Percentiles rank a stretch among this genome's conserved stretches.
phyloP scores from a whole-genome alignment of 1,140 invertebrate species.

The Paralvinella palmiformis region DNA sequence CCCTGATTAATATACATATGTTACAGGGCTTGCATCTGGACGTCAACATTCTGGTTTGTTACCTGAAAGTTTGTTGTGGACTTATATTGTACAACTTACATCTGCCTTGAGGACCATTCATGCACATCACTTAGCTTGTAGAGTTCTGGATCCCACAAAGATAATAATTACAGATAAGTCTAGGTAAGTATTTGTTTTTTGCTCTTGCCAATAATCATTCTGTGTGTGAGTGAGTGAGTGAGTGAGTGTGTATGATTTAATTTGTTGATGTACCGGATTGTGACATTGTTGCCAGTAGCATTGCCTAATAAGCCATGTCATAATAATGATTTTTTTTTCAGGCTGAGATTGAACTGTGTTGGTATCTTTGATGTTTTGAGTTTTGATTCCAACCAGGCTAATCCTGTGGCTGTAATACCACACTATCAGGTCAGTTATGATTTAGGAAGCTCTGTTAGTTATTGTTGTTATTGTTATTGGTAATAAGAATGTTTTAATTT shows the following conservation, averaged over 20 bases:
- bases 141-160: conserved; percentile 84
- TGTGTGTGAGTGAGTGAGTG: too few relatives aligned
- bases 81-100: conserved; percentile 89
- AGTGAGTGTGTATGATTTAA: too few relatives aligned
- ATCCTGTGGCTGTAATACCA: conserved; percentile 63
- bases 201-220: conserved; percentile 8
- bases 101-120: conserved; percentile 90
- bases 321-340: conserved; percentile 35
- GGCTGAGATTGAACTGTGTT: conserved; percentile 72
- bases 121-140: conserved; percentile 63
- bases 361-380: conserved; percentile 78
- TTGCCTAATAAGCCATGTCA: neutral
- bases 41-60: conserved; percentile 60
- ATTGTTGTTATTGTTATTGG: too few relatives aligned
- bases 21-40: too few relatives aligned
- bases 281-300: neutral
- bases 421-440: conserved; percentile 73
- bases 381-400: conserved; percentile 64
- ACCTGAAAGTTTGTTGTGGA: conserved; percentile 88
- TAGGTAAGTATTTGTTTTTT: conserved; percentile 31
- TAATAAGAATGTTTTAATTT: too few relatives aligned
- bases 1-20: too few relatives aligned
- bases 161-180: conserved; percentile 68
- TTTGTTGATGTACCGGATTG: too few relatives aligned
- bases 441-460: too few relatives aligned